Evolutionary conservation across 2,888 invertebrate genomes (phyloP).

Genomic region (Pammene fasciana): DNA sequence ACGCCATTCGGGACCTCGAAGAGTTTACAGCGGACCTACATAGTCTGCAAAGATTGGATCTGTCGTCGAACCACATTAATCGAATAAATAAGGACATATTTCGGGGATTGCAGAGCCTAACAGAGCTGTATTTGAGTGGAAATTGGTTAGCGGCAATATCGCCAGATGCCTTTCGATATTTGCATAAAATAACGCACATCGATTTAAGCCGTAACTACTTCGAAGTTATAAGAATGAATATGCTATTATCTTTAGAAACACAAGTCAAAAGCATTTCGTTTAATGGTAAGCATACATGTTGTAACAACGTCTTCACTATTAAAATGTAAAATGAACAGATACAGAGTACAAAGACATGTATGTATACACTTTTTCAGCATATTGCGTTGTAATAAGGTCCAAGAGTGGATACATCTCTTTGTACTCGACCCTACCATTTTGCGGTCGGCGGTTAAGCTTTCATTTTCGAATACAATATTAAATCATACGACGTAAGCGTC

Average conservation of each 20-base stretch:
- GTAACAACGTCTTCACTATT: no score
- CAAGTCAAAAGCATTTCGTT: slow-evolving; percentile 90
- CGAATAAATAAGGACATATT: slow-evolving; percentile 90
- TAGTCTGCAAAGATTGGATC: slow-evolving; percentile 89
- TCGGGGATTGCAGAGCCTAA: slow-evolving; percentile 88
- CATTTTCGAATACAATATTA: no score
- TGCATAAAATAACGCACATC: slow-evolving; percentile 89
- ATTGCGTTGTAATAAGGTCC: no score
- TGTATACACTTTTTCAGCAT: no score
- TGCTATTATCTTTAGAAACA: slow-evolving; percentile 90
- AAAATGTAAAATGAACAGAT: no score
- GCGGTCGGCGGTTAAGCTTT: no score
- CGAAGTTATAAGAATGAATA: slow-evolving; percentile 90
- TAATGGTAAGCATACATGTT: slow-evolving; percentile 86
- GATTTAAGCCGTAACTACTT: slow-evolving; percentile 93
- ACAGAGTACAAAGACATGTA: no score
- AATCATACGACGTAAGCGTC: no score
- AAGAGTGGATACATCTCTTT: no score
- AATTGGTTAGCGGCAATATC: slow-evolving; percentile 92
- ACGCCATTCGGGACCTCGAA: slow-evolving; percentile 90
- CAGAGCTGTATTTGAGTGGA: slow-evolving; percentile 90
- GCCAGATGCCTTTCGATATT: slow-evolving; percentile 88
- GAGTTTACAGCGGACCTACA: slow-evolving; percentile 91
- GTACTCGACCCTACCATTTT: no score
- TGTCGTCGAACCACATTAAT: slow-evolving; percentile 92